These are phyloP conservation scores for Microplitis manilae DNA, from an alignment of 2,888 invertebrate species.

Conservation along the genomic window DNA sequence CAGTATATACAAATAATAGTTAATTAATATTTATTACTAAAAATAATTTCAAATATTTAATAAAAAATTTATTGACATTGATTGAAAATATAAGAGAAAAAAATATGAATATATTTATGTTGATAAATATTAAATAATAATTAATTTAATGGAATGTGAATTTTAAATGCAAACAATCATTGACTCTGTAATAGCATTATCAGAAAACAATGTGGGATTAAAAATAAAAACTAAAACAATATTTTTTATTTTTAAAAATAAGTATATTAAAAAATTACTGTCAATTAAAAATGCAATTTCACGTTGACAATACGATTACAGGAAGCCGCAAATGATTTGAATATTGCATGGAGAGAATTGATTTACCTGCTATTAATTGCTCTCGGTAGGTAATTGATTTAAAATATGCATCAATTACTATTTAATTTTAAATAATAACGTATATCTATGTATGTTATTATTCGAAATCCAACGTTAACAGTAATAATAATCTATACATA, in stretches of 20 bases:
- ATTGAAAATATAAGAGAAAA: too few species aligned
- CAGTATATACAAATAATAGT: background rate
- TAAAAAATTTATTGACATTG: too few species aligned
- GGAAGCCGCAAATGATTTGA: constrained; percentile 77
- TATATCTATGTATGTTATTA: background rate
- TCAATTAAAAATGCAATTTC: constrained; percentile 26
- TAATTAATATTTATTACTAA: background rate
- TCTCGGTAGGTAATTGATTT: constrained; percentile 72
- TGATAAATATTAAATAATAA: too few species aligned
- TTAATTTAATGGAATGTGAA: too few species aligned
- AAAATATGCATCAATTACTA: background rate
- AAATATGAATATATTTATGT: too few species aligned
- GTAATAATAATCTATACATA: constrained; percentile 2
- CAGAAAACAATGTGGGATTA: background rate
- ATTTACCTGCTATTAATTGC: constrained; percentile 76
- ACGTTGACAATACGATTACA: constrained; percentile 62
- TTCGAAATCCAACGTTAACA: background rate
- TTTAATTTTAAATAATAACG: constrained; percentile 10
- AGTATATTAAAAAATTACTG: constrained; percentile 21
- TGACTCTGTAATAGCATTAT: too few species aligned
- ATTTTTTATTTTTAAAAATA: background rate
- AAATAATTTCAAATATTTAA: background rate
- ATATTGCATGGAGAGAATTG: constrained; percentile 76
- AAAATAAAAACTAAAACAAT: constrained; percentile 10
- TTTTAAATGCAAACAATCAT: too few species aligned